Evolutionary conservation across 2,888 invertebrate genomes (phyloP), one percentile per base, ranked within the genome.

Genomic region (Calameuta idolon): DNA sequence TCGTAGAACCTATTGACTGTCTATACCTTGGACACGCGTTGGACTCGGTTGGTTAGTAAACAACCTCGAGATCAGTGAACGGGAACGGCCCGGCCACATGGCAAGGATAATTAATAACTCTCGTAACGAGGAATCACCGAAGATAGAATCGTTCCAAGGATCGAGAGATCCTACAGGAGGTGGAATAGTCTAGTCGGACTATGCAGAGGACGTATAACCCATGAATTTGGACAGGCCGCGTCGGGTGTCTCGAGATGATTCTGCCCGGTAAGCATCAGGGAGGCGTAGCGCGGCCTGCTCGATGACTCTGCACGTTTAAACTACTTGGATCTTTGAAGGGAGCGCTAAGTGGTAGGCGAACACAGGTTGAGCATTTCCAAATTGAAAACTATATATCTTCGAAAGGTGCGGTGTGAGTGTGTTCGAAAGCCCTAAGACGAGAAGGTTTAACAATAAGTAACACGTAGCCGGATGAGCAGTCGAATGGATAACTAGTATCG

Each of bases 41-140:
- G 55, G 23, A 55, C 55, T 55, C 23, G 55, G 55, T 55, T 55
- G 55, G 55, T 55, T 55, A 55, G 55, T 55, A 55, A 34, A 73
- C 34, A 31, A 73, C 34, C 73, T 31, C 12, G 15, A 73, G 34
- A 34, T 73, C 33, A 23, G 74, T 77, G 79, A 78, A 76, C 40
- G 77, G 76, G 75, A 69, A 75, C 75, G 77, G 69, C 12, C 75
- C 75, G n/a, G 30, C 75, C 35, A 71, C 55, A 69, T 75, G 69
- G 40, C 33, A n/a, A 73, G 82, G 83, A 88, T 87, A 89, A 89
- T 89, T 88, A 88, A 89, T 89, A 89, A 88, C 84, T 83, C 78
- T 82, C 76, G 81, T 85, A 87, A 87, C 86, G 84, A 87, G 85
- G 77, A 78, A 75, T 78, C 78, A 73, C 76, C 30, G 73, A 9